Conservation (phyloP, 2,113 vertebrate genomes). For the Antigone vipio region DNA sequence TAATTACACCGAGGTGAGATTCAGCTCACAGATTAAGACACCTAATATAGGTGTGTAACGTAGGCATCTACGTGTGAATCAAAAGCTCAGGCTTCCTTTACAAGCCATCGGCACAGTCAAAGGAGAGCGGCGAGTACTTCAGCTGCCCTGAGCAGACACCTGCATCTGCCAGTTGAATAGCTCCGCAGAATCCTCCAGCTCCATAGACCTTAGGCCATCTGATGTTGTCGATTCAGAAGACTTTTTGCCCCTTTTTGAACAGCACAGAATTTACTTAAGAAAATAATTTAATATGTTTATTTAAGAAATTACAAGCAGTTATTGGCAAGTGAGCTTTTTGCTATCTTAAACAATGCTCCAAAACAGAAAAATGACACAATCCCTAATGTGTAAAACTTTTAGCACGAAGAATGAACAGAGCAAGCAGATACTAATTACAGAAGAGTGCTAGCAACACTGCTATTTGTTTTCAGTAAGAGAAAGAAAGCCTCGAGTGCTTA, state of each 20-base stretch:
- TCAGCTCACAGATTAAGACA: background rate
- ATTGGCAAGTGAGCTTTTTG: background rate
- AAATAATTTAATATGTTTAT: background rate
- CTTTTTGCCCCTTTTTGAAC: background rate
- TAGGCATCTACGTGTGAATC: background rate
- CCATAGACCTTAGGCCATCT: background rate
- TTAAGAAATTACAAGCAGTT: slow-evolving; percentile 10
- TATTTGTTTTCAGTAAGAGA: slow-evolving; percentile 32
- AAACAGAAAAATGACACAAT: background rate
- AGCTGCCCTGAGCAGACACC: background rate
- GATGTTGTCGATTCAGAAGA: background rate
- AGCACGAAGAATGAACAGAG: background rate
- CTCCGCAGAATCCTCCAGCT: background rate
- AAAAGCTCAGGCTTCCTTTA: background rate
- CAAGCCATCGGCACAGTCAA: background rate
- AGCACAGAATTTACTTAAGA: background rate
- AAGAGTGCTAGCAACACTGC: background rate
- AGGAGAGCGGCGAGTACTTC: background rate
- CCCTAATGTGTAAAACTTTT: background rate
- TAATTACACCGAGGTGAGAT: background rate
- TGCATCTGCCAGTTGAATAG: background rate
- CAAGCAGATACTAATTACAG: background rate
- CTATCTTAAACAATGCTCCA: background rate
- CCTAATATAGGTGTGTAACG: accelerated
- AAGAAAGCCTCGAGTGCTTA: background rate